Evolutionary conservation across 1,140 invertebrate genomes (phyloP).

Genomic region (Laupala kohalensis): DNA sequence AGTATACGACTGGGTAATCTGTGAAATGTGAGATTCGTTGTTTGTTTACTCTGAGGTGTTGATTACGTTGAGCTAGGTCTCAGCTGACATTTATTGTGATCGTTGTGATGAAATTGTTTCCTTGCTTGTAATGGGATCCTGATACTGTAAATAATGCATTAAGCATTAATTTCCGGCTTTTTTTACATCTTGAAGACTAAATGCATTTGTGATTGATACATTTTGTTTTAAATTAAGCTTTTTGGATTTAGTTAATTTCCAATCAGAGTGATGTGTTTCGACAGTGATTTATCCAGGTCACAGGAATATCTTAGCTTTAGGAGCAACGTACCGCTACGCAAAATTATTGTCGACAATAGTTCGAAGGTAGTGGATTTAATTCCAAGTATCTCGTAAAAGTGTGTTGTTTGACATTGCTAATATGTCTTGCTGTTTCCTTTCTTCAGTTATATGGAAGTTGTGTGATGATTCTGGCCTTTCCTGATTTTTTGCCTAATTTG

Average conservation of each 20-base stretch:
- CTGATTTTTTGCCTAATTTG: constrained; percentile 15
- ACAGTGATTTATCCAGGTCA: constrained; percentile 57
- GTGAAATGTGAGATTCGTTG: no score
- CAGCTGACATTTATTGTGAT: no score
- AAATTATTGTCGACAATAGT: constrained; percentile 69
- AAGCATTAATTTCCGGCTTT: no score
- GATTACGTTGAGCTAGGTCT: no score
- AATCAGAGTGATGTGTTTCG: constrained; percentile 38
- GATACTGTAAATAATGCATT: no score
- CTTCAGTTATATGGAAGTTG: constrained; percentile 1
- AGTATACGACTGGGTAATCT: no score
- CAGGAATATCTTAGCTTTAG: constrained; percentile 77
- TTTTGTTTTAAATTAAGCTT: neutral
- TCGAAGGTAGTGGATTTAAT: constrained; percentile 42
- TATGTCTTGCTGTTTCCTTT: constrained; percentile 2
- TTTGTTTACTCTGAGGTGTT: no score
- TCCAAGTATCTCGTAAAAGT: neutral
- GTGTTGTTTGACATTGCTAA: constrained; percentile 6
- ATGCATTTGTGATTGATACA: neutral
- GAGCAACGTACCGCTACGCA: constrained; percentile 64
- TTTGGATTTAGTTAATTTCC: neutral
- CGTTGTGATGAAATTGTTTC: no score
- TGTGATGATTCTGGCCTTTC: neutral
- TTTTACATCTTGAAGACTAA: no score
- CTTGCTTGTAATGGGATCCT: no score